These are phyloP conservation scores for Stictonetta naevosa DNA, from an alignment of 2,113 vertebrate species.

Conservation along the genomic window DNA sequence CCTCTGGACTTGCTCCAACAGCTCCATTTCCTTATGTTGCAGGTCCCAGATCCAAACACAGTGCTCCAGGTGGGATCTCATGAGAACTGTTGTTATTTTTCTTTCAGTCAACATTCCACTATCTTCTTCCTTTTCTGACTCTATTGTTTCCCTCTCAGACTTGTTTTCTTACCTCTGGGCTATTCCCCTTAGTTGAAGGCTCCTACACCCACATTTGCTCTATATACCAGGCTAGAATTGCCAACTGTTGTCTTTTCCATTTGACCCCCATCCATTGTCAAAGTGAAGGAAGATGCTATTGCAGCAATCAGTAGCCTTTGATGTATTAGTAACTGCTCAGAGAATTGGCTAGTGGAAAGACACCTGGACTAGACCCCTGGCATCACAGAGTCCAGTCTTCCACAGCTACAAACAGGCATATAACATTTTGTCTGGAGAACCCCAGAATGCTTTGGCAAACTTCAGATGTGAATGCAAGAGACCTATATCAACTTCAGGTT, in stretches of 20 bases:
- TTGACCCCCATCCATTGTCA: not conserved
- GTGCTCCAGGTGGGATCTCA: not conserved
- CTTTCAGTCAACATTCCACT: not conserved
- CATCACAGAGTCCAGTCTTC: not conserved
- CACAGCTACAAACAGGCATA: not conserved
- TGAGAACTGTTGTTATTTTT: not conserved
- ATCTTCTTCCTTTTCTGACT: not conserved
- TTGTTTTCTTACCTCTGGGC: not conserved
- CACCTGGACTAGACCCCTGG: not conserved
- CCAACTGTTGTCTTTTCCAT: not conserved
- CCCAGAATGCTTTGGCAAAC: not conserved
- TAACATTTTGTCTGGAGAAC: not conserved
- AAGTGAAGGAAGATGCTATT: not conserved
- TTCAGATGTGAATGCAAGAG: not conserved
- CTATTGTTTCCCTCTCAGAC: not conserved
- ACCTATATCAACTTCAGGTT: not conserved
- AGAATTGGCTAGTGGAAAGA: not conserved
- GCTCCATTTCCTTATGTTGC: not conserved
- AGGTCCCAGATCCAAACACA: not conserved
- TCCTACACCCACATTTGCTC: not conserved
- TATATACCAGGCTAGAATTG: not conserved
- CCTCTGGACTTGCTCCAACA: not conserved
- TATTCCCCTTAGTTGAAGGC: not conserved
- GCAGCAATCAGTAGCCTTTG: not conserved
- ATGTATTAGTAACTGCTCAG: not conserved